Percentiles rank a stretch among this genome's conserved stretches.
phyloP scores from a whole-genome alignment of 1,140 invertebrate genomes.

The Penaeus japonicus region DNA sequence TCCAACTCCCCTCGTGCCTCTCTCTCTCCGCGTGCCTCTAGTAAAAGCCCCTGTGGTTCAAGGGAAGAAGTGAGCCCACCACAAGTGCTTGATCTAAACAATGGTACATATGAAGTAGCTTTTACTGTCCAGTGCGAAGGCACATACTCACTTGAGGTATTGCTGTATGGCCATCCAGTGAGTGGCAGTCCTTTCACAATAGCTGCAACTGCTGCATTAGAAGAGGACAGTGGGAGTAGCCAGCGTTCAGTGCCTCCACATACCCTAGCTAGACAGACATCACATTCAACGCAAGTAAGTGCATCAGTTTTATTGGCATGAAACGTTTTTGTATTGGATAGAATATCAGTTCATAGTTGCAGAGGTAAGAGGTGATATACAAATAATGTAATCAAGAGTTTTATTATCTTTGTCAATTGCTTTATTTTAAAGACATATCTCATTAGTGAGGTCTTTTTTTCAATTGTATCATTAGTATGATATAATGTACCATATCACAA shows the following conservation, averaged over 20 bases:
- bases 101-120: slow-evolving; percentile 67
- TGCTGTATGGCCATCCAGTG: slow-evolving; percentile 66
- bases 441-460: no score
- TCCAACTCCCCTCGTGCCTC: slow-evolving; percentile 43
- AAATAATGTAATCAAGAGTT: no score
- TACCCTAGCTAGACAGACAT: slow-evolving; percentile 57
- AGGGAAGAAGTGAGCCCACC: slow-evolving; percentile 21
- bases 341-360: slow-evolving; percentile 62
- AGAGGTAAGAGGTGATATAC: slow-evolving; percentile 58
- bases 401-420: no score
- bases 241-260: slow-evolving; percentile 59
- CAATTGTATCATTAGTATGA: no score
- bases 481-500: slow-evolving; percentile 20
- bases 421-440: no score
- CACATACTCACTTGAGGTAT: slow-evolving; percentile 64
- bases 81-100: slow-evolving; percentile 65
- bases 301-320: neutral
- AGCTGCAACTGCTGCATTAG: slow-evolving; percentile 25
- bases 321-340: neutral
- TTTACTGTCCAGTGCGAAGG: slow-evolving; percentile 65
- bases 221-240: slow-evolving; percentile 60
- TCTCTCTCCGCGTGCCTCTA: slow-evolving; percentile 29
- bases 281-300: slow-evolving; percentile 47
- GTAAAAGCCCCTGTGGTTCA: slow-evolving; percentile 34
- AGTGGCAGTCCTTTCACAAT: slow-evolving; percentile 66